Conservation (phyloP, 2,797 vertebrate species). For the Lerista edwardsae region DNA sequence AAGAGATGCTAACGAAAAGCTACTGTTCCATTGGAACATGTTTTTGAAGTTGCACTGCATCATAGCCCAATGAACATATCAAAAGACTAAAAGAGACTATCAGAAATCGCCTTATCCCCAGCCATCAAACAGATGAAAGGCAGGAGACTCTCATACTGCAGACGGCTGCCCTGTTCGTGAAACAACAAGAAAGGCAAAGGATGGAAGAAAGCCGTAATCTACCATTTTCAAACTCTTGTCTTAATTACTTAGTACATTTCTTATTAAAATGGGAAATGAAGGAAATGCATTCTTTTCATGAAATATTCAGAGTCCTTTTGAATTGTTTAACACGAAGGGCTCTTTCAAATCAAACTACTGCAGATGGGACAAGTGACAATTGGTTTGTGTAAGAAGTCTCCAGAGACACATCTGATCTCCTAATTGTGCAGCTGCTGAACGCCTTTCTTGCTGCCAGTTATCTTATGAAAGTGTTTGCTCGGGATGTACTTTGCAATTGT, state of each 20-base stretch:
- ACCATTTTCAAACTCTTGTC: neutral
- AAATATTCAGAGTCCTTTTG: slow-evolving; percentile 27
- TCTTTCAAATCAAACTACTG: slow-evolving; percentile 28
- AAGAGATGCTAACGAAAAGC: neutral
- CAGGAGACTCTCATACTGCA: slow-evolving; percentile 7
- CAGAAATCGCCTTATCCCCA: slow-evolving; percentile 18
- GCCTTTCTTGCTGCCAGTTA: neutral
- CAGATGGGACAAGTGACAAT: neutral
- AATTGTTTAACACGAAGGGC: neutral
- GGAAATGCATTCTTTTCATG: slow-evolving; percentile 12
- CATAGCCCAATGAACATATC: slow-evolving; percentile 4
- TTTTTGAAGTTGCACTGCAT: slow-evolving; percentile 26
- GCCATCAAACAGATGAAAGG: slow-evolving; percentile 35
- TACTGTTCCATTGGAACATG: slow-evolving; percentile 2
- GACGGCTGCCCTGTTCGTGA: neutral
- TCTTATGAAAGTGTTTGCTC: neutral
- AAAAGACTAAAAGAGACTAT: neutral
- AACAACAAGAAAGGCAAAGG: neutral
- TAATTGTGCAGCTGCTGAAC: slow-evolving; percentile 19
- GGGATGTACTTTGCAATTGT: neutral
- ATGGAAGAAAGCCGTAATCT: slow-evolving; percentile 21
- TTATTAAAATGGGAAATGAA: slow-evolving; percentile 38
- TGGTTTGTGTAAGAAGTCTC: neutral
- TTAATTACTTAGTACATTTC: slow-evolving; percentile 31
- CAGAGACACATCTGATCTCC: slow-evolving; percentile 9